These are phyloP conservation scores for Listrodromus nycthemerus DNA, from an alignment of 2,888 invertebrate species.

Conservation along the genomic window DNA sequence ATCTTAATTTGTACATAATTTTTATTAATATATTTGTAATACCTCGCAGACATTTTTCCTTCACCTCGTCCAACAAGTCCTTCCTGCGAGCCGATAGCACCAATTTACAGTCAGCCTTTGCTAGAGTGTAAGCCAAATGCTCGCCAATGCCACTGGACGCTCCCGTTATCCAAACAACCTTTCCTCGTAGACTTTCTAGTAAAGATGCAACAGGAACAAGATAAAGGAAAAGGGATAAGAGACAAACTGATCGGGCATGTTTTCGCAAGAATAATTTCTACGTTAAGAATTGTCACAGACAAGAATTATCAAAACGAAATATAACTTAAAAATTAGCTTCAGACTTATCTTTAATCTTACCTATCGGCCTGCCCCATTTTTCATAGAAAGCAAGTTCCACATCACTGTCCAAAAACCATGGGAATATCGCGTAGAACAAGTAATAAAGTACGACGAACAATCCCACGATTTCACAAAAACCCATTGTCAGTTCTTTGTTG, in stretches of 20 bases:
- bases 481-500: slow-evolving; percentile 59
- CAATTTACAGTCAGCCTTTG: slow-evolving; percentile 88
- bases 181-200: slow-evolving; percentile 86
- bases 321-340: background rate
- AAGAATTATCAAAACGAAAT: background rate
- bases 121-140: slow-evolving; percentile 88
- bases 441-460: slow-evolving; percentile 84
- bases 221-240: background rate
- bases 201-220: slow-evolving; percentile 4
- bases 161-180: slow-evolving; percentile 94
- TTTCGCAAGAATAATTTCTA: background rate
- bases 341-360: slow-evolving; percentile 80
- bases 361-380: slow-evolving; percentile 87
- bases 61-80: slow-evolving; percentile 88
- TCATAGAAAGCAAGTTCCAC: slow-evolving; percentile 86
- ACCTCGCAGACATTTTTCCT: slow-evolving; percentile 87
- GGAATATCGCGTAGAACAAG: slow-evolving; percentile 85
- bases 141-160: slow-evolving; percentile 95
- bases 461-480: slow-evolving; percentile 75
- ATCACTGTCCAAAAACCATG: slow-evolving; percentile 87
- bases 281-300: too few species aligned
- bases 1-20: too few species aligned
- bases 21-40: slow-evolving; percentile 45
- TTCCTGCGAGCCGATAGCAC: slow-evolving; percentile 89
- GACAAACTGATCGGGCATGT: background rate